phyloP scores from a whole-genome alignment of 2,797 vertebrate species.

The Lophotriccus pileatus region DNA sequence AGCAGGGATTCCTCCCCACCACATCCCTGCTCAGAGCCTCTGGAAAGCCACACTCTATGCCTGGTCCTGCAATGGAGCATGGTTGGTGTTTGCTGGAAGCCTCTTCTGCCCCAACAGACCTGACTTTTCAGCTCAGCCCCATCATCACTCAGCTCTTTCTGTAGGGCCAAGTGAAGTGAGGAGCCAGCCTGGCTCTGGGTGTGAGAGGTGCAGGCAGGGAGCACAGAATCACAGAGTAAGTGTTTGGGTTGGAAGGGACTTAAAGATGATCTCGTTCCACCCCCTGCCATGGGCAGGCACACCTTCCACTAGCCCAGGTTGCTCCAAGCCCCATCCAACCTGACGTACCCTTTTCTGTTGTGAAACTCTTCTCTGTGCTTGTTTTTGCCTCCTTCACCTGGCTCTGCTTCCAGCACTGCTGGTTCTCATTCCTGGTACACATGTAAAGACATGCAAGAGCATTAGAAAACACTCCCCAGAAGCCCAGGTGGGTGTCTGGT shows the following conservation, averaged over 20 bases:
- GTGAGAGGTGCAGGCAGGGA: not conserved
- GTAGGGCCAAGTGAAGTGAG: not conserved
- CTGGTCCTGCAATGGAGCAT: not conserved
- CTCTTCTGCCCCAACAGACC: not conserved
- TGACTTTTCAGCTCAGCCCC: not conserved
- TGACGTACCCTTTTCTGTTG: not conserved
- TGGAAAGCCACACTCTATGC: not conserved
- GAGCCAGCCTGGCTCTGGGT: not conserved
- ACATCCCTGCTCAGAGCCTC: not conserved
- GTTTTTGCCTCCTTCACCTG: not conserved
- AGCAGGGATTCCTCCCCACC: not conserved
- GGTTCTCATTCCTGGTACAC: not conserved
- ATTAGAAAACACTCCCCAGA: not conserved
- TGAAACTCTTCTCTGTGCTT: accelerated
- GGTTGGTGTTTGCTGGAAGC: not conserved
- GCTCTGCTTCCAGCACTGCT: not conserved
- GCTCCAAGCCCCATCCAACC: not conserved
- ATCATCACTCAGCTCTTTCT: not conserved
- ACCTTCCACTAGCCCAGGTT: not conserved
- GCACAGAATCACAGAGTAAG: not conserved
- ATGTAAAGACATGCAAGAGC: not conserved
- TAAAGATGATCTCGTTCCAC: not conserved
- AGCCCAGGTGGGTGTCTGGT: not conserved
- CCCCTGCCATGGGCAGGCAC: not conserved
- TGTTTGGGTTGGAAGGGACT: not conserved